Evolutionary conservation across 1,140 invertebrate species (phyloP), one percentile per base, ranked within the genome.

Genomic region (Andricus grossulariae): DNA sequence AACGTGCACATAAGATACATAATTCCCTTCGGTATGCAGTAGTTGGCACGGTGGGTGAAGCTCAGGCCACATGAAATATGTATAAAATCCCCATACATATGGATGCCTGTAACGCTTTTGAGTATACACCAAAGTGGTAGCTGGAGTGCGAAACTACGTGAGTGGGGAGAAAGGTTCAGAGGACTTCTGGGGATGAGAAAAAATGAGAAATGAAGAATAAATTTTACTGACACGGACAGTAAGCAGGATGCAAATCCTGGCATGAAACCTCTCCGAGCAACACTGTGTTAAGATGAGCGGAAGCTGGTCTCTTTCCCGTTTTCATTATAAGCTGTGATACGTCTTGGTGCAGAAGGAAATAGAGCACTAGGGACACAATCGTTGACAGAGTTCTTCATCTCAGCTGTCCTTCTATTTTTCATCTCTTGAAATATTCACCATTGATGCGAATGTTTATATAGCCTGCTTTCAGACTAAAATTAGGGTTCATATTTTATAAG

Each of bases 31-130:
- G 10, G 39, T 2, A 45, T 45, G 10, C 39, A 45, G 39, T 45
- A 45, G 39, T 45, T 45, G 39, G 7, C 39, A 45, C 39, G 10
- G 39, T 54, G 18, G 52, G 51, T 18, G 0, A 16, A 4, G 71
- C 39, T 39, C 70, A 60, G 16, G 55, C 15, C 25, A 50, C 72
- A 82, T 78, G 79, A 82, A 78, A 81, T 81, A 84, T 84, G 78
- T 78, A 82, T 81, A 75, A 82, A 82, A 71, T 72, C 15, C 66
- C 21, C 76, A 82, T 82, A 78, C 80, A 83, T 82, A 83, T 82
- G 78, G 54, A 83, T 82, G 73, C 7, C 52, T 12, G 45, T 51
- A 54, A 25, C 72, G 52, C 50, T 73, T 73, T 19, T 45, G 71
- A 70, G 32, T 21, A 32, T 32, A 70, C 21, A 70, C 19, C 0